phyloP scores from a whole-genome alignment of 2,113 vertebrate genomes.

The Lycaon pictus region DNA sequence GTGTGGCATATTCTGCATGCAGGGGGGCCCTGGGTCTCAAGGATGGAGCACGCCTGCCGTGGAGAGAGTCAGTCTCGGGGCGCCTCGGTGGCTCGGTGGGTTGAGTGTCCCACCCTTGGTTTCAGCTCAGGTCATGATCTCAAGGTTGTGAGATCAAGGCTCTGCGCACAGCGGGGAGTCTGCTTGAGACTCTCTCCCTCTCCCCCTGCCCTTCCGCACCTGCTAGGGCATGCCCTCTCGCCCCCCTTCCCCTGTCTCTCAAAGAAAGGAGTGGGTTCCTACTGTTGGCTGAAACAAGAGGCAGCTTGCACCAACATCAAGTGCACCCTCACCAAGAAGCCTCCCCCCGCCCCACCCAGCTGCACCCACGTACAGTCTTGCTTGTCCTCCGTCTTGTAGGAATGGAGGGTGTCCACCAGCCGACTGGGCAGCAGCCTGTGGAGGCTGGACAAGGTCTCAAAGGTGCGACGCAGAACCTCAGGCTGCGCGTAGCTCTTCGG shows the following conservation, averaged over 20 bases:
- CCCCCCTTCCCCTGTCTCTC: neutral
- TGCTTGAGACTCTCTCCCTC: neutral
- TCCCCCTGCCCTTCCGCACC: neutral
- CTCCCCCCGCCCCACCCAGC: neutral
- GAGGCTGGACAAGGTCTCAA: slow-evolving; percentile 72
- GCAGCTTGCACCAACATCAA: neutral
- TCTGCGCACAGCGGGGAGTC: rapidly evolving
- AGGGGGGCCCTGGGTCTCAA: neutral
- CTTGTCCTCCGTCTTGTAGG: slow-evolving; percentile 62
- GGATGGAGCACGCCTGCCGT: no score
- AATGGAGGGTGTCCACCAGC: slow-evolving; percentile 60
- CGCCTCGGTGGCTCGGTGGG: neutral
- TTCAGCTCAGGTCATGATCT: neutral
- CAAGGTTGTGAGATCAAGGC: neutral
- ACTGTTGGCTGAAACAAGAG: neutral
- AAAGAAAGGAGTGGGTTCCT: neutral
- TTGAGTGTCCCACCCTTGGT: neutral
- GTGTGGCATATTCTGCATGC: no score
- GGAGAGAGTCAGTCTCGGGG: neutral
- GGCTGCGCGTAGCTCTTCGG: neutral
- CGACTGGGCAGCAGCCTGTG: slow-evolving; percentile 74
- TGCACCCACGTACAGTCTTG: neutral
- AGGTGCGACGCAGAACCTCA: slow-evolving; percentile 50
- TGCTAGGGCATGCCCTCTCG: neutral
- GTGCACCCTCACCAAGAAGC: neutral